Evolutionary conservation across 2,888 invertebrate genomes (phyloP).

Genomic region (Petrolisthes cinctipes): DNA sequence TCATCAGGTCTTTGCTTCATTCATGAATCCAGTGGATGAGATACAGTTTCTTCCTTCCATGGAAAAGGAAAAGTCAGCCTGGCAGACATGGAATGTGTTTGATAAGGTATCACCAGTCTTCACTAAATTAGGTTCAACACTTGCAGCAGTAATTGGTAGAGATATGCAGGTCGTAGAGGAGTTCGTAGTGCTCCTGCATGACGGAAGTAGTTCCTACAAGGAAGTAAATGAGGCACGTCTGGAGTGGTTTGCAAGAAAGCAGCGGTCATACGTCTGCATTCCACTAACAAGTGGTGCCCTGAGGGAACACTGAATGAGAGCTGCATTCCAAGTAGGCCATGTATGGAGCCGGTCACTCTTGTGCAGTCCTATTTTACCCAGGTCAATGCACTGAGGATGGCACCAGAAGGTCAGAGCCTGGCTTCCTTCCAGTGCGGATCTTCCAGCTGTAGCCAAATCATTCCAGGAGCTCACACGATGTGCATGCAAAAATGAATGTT

Average conservation of each 20-base stretch:
- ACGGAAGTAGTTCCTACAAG: constrained; percentile 2
- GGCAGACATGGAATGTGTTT: constrained; percentile 9
- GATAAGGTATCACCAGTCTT: not conserved
- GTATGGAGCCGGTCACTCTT: too few species aligned
- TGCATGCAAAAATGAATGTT: too few species aligned
- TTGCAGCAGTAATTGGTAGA: not conserved
- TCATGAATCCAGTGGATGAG: constrained; percentile 3
- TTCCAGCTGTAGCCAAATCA: too few species aligned
- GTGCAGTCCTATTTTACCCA: too few species aligned
- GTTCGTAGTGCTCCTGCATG: not conserved
- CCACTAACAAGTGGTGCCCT: not conserved
- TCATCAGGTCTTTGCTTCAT: not conserved
- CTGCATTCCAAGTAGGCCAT: too few species aligned
- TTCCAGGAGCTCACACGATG: too few species aligned
- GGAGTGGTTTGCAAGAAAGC: constrained; percentile 3
- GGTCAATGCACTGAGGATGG: too few species aligned
- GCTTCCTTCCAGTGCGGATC: too few species aligned
- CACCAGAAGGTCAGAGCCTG: too few species aligned
- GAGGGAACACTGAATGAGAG: too few species aligned
- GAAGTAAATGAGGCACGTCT: not conserved
- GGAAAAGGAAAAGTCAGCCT: not conserved
- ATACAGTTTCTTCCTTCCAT: constrained; percentile 3
- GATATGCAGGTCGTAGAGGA: not conserved
- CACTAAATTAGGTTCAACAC: not conserved
- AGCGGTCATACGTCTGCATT: not conserved